Base-by-base conservation (phyloP, 2,797 vertebrate genomes). In the Hippocampus kuda region DNA sequence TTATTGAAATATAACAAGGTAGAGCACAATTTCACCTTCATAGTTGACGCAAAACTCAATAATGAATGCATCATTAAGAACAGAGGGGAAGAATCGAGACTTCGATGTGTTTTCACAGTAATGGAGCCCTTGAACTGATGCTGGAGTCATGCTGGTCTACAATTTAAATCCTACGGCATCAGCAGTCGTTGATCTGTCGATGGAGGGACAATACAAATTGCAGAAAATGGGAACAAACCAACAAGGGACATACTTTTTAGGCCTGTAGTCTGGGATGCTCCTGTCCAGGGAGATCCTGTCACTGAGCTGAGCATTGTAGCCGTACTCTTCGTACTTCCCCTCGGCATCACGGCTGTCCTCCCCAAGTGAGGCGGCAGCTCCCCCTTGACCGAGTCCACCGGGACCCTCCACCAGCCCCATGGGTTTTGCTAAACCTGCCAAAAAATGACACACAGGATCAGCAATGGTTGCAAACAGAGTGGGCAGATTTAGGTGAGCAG, bases 361-460 rank as follows among this genome's bases (percentile, higher is more conserved):
- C 67, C 89, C 92, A 74, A 98, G 88, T 1, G 94, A 94, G 69
- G 96, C 96, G 2, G 96, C 94, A 68, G 94, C 89, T 68, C 97
- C 96, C 0, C 96, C 97, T 85, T 98, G 94, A 60, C 96, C 96
- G 63, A 98, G 85, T 15, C 96, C 97, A 53, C 97, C 95, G 0
- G 96, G 96, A 18, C 96, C 97, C 85, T 99, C 97, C 77, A 99
- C 93, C 81, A 99, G 91, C 64, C 97, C 97, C 78, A 99, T 98
- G 65, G 97, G 95, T 77, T 98, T 98, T 4, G 96, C 95, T 65
- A 98, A 85, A 83, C 96, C 96, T 98, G 82, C 71, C 79, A 38
- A 9, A 65, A 68, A 74, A 81, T 68, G 63, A 79, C 66, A 84
- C 71, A 27, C 20, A 62, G 65, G 76, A 65, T 82, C 66, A 81